phyloP scores from a whole-genome alignment of 2,113 vertebrate genomes.

The Gymnarchus niloticus region DNA sequence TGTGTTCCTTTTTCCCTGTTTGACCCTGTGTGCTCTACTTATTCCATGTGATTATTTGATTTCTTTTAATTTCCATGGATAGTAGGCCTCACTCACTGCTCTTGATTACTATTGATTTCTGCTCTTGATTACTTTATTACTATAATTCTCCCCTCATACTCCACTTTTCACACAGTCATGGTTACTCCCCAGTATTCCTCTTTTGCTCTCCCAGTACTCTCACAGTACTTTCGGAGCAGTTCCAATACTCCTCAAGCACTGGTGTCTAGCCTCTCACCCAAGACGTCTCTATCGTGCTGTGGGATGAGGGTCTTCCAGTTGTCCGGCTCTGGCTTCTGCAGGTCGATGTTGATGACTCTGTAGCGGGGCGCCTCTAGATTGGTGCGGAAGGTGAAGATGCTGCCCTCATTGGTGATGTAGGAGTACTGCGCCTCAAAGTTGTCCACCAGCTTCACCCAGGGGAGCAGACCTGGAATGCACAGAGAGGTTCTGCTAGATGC shows the following conservation, averaged over 20 bases:
- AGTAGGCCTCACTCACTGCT: no score
- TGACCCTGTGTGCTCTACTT: neutral
- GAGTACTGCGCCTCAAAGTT: constrained; percentile 65
- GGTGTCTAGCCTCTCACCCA: constrained; percentile 50
- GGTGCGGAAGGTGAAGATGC: constrained; percentile 60
- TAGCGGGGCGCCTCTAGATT: constrained; percentile 63
- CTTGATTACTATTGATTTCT: no score
- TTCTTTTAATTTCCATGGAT: no score
- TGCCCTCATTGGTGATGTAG: constrained; percentile 63
- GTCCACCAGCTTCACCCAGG: constrained; percentile 66
- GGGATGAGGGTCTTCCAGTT: constrained; percentile 59
- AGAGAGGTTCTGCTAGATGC: neutral
- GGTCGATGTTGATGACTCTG: constrained; percentile 62
- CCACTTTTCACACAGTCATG: no score
- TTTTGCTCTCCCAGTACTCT: neutral
- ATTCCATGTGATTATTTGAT: neutral
- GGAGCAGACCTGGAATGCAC: constrained; percentile 50
- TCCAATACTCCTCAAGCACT: neutral
- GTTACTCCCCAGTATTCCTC: neutral
- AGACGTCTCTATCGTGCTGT: constrained; percentile 62
- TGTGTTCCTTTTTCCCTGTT: neutral
- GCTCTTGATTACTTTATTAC: neutral
- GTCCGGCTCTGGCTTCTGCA: constrained; percentile 49
- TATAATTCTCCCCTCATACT: no score
- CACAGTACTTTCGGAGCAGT: neutral